Conservation (phyloP, 2,797 vertebrate species). For the Pyrocephalus nanus region DNA sequence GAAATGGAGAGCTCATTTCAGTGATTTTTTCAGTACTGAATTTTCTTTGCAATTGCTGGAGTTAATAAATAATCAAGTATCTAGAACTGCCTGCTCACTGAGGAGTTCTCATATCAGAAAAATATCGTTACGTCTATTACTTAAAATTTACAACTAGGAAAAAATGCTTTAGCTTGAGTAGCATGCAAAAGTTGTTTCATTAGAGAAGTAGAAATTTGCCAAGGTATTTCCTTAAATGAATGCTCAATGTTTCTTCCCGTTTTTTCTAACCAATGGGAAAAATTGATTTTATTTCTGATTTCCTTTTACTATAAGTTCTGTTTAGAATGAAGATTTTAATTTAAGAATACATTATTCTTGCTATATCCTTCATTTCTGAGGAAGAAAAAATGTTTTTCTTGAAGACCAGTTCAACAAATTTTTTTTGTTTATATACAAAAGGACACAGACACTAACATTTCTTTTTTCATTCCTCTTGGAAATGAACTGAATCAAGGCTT, state of each 20-base stretch:
- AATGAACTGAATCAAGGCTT: neutral
- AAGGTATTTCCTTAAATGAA: neutral
- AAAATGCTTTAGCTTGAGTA: neutral
- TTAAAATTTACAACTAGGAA: neutral
- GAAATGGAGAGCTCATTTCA: neutral
- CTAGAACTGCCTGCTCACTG: neutral
- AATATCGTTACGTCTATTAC: neutral
- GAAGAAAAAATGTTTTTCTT: neutral
- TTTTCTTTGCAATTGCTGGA: neutral
- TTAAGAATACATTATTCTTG: neutral
- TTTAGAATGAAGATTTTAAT: neutral
- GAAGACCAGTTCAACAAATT: neutral
- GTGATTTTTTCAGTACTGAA: neutral
- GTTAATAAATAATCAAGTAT: neutral
- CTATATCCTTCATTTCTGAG: neutral
- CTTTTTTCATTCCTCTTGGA: neutral
- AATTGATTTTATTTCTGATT: neutral
- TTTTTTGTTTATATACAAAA: neutral
- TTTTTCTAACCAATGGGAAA: neutral
- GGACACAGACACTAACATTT: neutral
- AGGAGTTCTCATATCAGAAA: neutral
- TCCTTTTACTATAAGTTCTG: neutral
- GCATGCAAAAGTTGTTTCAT: neutral
- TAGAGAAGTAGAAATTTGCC: neutral
- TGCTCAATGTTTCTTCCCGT: neutral